These are phyloP conservation scores for Danio kyathit DNA, from an alignment of 2,797 vertebrate species.

Conservation along the genomic window DNA sequence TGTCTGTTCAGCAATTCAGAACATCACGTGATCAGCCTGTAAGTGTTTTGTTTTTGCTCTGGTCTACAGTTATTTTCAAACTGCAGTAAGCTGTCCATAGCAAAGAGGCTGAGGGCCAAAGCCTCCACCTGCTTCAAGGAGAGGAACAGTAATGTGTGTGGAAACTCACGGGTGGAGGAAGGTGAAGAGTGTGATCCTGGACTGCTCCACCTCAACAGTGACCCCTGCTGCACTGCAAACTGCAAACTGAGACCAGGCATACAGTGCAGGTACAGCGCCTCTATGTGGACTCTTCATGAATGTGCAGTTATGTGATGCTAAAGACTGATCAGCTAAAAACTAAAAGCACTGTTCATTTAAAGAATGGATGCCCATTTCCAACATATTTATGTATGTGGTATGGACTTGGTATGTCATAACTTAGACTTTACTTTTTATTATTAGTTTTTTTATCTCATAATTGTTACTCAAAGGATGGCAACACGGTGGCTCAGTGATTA, in stretches of 20 bases:
- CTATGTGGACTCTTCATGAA: constrained; percentile 34
- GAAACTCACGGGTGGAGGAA: constrained; percentile 94
- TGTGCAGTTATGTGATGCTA: not conserved
- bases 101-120: constrained; percentile 87
- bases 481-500: too few relatives aligned
- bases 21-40: not conserved
- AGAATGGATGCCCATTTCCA: too few relatives aligned
- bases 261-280: constrained; percentile 87
- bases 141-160: constrained; percentile 92
- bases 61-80: constrained; percentile 89
- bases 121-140: constrained; percentile 88
- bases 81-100: constrained; percentile 93
- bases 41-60: constrained; percentile 6
- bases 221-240: constrained; percentile 86
- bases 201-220: constrained; percentile 85
- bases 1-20: not conserved
- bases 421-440: too few relatives aligned
- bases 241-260: constrained; percentile 81
- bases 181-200: constrained; percentile 95
- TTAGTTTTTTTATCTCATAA: too few relatives aligned
- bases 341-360: too few relatives aligned
- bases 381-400: too few relatives aligned
- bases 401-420: too few relatives aligned
- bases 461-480: too few relatives aligned
- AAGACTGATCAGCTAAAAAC: too few relatives aligned